A percentile compares a stretch with the other conserved stretches of the same genome.
phyloP scores from a whole-genome alignment of 2,888 invertebrate species.

The Aromia moschata region DNA sequence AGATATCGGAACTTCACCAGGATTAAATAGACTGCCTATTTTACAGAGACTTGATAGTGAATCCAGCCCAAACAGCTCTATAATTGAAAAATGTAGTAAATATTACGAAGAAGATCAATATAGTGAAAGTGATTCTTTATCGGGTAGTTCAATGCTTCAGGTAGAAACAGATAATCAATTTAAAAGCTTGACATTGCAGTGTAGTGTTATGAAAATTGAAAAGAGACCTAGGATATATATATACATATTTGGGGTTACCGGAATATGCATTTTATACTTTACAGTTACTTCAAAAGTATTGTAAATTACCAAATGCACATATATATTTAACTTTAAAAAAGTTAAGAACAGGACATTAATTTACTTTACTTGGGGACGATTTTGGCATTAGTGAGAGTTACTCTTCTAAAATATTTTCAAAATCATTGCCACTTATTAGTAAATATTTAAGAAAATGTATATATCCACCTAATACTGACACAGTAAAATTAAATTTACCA shows the following conservation, averaged over 20 bases:
- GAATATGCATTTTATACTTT: conserved; percentile 21
- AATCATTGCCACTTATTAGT: conserved; percentile 21
- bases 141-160: not conserved
- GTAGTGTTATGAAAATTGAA: conserved; percentile 13
- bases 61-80: not conserved
- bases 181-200: conserved; percentile 7
- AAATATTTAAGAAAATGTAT: conserved; percentile 22
- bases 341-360: conserved; percentile 26
- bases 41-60: not conserved
- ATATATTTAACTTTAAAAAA: conserved; percentile 20
- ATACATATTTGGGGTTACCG: conserved; percentile 25
- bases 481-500: conserved; percentile 9
- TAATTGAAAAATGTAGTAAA: not conserved
- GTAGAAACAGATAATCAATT: not conserved
- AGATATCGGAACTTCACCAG: not conserved
- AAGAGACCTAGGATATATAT: conserved; percentile 21
- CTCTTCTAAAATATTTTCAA: conserved; percentile 27
- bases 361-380: conserved; percentile 25
- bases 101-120: not conserved
- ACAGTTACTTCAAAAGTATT: conserved; percentile 27
- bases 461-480: not conserved
- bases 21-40: not conserved
- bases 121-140: not conserved
- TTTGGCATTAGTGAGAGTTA: conserved; percentile 26
- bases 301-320: conserved; percentile 8